Evolutionary conservation across 2,797 vertebrate species (phyloP).

Genomic region (Notolepis coatsorum): DNA sequence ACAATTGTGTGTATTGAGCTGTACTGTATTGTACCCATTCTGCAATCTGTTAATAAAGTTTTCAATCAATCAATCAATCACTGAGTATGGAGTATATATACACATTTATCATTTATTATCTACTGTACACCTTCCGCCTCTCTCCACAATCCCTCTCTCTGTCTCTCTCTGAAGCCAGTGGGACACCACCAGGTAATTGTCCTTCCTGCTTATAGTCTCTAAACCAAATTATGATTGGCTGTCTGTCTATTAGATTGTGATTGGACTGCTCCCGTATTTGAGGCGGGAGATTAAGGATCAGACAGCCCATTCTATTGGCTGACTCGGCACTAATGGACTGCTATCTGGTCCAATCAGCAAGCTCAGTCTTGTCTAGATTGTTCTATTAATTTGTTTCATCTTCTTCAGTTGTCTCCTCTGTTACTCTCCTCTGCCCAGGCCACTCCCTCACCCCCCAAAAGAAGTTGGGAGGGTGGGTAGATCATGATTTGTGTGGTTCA

Average conservation of each 20-base stretch:
- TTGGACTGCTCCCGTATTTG: constrained; percentile 16
- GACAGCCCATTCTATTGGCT: constrained; percentile 46
- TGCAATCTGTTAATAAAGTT: too few species aligned
- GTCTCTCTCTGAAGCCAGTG: constrained; percentile 1
- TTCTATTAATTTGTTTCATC: too few species aligned
- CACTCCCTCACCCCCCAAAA: neutral
- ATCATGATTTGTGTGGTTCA: neutral
- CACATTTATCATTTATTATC: too few species aligned
- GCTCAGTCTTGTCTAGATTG: constrained; percentile 22
- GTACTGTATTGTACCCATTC: too few species aligned
- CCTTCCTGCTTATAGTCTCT: constrained; percentile 52
- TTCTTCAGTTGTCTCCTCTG: neutral
- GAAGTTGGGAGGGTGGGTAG: too few species aligned
- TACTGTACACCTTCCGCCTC: too few species aligned
- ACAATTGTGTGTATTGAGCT: too few species aligned
- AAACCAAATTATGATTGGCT: constrained; percentile 70
- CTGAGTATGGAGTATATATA: too few species aligned
- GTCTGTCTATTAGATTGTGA: too few species aligned
- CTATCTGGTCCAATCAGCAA: constrained; percentile 54
- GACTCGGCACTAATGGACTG: constrained; percentile 57
- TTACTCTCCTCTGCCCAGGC: neutral
- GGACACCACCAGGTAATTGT: constrained; percentile 30
- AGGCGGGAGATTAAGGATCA: constrained; percentile 59
- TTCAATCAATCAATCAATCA: too few species aligned
- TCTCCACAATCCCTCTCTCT: neutral